phyloP scores from a whole-genome alignment of 2,888 invertebrate species.

The Flexamia atlantica region DNA sequence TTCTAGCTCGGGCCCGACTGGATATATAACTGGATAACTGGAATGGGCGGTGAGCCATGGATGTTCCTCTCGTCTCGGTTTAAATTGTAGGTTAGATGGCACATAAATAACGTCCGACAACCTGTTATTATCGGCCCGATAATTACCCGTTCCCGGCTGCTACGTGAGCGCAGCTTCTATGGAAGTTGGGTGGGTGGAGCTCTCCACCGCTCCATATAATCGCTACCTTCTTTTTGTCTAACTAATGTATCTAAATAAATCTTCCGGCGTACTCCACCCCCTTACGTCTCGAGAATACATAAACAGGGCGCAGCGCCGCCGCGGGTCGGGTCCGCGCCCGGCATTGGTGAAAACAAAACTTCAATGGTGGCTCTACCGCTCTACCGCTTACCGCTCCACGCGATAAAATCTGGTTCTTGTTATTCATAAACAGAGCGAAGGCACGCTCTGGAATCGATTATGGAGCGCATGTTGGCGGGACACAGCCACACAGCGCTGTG shows the following conservation, averaged over 20 bases:
- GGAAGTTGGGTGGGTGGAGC: conserved; percentile 66
- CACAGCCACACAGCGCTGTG: too few species aligned
- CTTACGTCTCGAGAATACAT: conserved; percentile 48
- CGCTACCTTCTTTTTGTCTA: conserved; percentile 59
- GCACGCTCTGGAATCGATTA: conserved; percentile 9
- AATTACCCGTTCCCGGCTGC: conserved; percentile 61
- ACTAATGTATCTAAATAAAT: conserved; percentile 59
- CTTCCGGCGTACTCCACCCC: conserved; percentile 23
- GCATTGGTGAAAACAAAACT: conserved; percentile 48
- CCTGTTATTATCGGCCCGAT: conserved; percentile 63
- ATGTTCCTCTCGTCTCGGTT: conserved; percentile 59
- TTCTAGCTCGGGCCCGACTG: conserved; percentile 11
- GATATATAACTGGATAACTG: conserved; percentile 26
- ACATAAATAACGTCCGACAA: conserved; percentile 62
- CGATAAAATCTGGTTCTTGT: neutral
- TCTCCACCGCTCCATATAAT: conserved; percentile 51
- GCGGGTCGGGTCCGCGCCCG: conserved; percentile 27
- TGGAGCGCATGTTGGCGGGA: too few species aligned
- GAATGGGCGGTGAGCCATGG: conserved; percentile 57
- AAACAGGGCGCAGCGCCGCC: conserved; percentile 8
- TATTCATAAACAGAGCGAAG: conserved; percentile 3
- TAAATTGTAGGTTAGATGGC: conserved; percentile 65
- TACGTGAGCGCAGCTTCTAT: conserved; percentile 66
- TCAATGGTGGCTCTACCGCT: conserved; percentile 40
- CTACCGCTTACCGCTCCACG: neutral